Evolutionary conservation across 2,888 invertebrate species (phyloP).

Genomic region (Rambutsinella grinnellia): DNA sequence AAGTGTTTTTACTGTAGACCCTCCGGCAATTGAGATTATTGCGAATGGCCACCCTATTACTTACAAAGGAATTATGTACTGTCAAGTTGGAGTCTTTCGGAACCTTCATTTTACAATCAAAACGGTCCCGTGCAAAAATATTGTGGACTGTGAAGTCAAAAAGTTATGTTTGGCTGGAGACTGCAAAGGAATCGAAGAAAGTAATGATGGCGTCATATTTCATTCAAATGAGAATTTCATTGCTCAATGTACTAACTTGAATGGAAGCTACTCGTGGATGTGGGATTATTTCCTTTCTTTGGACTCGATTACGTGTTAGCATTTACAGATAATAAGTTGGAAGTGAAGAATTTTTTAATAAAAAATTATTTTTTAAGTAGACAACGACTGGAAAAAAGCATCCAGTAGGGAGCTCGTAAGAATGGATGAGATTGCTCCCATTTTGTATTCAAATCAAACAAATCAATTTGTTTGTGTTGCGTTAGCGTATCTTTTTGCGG

Average conservation of each 20-base stretch:
- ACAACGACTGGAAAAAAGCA: slow-evolving; percentile 24
- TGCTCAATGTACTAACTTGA: slow-evolving; percentile 13
- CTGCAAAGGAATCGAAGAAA: not conserved
- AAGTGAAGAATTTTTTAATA: not conserved
- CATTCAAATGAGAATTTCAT: slow-evolving; percentile 42
- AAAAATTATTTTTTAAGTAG: slow-evolving; percentile 7
- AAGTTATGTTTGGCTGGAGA: not conserved
- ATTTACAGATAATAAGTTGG: not conserved
- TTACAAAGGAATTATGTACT: no score
- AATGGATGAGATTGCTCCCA: slow-evolving; percentile 26
- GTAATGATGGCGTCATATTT: slow-evolving; percentile 27
- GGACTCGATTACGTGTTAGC: slow-evolving; percentile 4
- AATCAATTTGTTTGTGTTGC: slow-evolving; percentile 34
- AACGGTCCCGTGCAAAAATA: slow-evolving; percentile 35
- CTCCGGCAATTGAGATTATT: no score
- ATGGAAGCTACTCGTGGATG: slow-evolving; percentile 1
- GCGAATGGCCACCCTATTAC: no score
- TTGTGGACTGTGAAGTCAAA: slow-evolving; percentile 33
- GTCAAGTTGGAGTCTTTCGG: no score
- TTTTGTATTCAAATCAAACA: slow-evolving; percentile 31
- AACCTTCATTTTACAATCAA: no score
- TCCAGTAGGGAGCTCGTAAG: slow-evolving; percentile 22
- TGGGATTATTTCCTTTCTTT: slow-evolving; percentile 42
- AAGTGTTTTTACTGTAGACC: no score
- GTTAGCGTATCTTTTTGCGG: slow-evolving; percentile 27